phyloP scores from a whole-genome alignment of 2,888 invertebrate genomes.

The Calliphora vomitoria region DNA sequence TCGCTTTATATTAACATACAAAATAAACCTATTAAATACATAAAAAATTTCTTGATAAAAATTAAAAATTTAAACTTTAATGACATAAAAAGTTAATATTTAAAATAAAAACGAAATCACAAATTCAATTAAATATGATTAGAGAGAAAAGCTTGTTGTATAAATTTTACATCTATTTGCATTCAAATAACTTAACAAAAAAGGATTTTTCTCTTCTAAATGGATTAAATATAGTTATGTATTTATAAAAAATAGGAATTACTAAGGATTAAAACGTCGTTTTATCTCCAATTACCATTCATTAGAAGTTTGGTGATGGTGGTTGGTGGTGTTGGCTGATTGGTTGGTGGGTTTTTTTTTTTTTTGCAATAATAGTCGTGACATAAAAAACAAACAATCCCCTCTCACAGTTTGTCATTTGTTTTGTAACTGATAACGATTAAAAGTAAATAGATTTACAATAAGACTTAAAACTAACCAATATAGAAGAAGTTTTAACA shows the following conservation, averaged over 20 bases:
- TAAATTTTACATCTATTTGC: slow-evolving; percentile 58
- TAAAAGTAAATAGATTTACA: slow-evolving; percentile 63
- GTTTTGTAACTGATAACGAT: slow-evolving; percentile 53
- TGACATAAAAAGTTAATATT: too few relatives aligned
- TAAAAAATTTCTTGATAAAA: too few relatives aligned
- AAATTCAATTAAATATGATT: too few relatives aligned
- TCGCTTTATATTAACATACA: too few relatives aligned
- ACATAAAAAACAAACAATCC: slow-evolving; percentile 30
- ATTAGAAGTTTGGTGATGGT: slow-evolving; percentile 59
- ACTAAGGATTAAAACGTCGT: slow-evolving; percentile 65
- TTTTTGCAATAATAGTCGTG: slow-evolving; percentile 29
- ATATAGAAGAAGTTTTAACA: slow-evolving; percentile 53
- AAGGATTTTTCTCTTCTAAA: slow-evolving; percentile 44
- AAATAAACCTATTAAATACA: too few relatives aligned
- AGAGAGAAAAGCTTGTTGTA: not conserved
- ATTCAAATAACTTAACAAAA: slow-evolving; percentile 60
- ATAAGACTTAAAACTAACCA: slow-evolving; percentile 72
- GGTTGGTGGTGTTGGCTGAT: slow-evolving; percentile 59
- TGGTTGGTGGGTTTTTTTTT: slow-evolving; percentile 49
- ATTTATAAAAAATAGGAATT: slow-evolving; percentile 54
- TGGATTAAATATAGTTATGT: slow-evolving; percentile 44
- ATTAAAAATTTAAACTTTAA: not conserved
- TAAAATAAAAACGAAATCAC: too few relatives aligned
- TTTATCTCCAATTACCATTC: slow-evolving; percentile 71
- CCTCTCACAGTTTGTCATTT: slow-evolving; percentile 44